Base-by-base conservation (phyloP, 2,888 invertebrate genomes). In the Noctua janthina region DNA sequence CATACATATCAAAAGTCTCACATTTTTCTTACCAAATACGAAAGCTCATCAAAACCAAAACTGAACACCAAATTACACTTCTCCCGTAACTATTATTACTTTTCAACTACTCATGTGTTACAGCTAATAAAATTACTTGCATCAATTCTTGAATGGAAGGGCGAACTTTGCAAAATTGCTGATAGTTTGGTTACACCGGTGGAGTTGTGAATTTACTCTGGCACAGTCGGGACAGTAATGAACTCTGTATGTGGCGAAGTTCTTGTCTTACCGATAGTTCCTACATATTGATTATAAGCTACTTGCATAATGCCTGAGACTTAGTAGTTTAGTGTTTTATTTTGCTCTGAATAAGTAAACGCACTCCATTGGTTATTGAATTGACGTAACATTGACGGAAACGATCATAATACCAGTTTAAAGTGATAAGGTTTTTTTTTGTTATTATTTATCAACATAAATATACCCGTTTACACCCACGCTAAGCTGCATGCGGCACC, bases 221-320 rank as follows among this genome's bases (percentile, higher is more conserved):
- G 43, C 70, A 72, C 78, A 77, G 82, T 78, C 70, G 83, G 79
- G 86, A 88, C 86, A 89, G 89, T 91, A 91, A 92, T 92, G 90
- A 91, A 91, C 90, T 86, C 84, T 82, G 79, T 87, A 84, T 88
- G 84, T 84, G 81, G 78, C 39, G 79, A 87, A 88, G 85, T 88
- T 90, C 82, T 78, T 77, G 81, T 85, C 86, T 84, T 77, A 82
- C 79, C 84, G 79, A 85, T 86, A 87, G 84, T 88, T 89, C 46
- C 72, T 83, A 76, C 84, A 86, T 90, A 90, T 89, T 88, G 90
- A 89, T 88, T 88, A 81, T 81, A 79, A 81, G 79, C 71, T 46
- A 62, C 74, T 76, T 85, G 78, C 43, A 80, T 85, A 87, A 82
- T 59, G 56, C 56, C 23, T 56, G n/a, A 59, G n/a, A 23, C 56